Evolutionary conservation across 2,888 invertebrate species (phyloP).

Genomic region (Proisotoma minuta): DNA sequence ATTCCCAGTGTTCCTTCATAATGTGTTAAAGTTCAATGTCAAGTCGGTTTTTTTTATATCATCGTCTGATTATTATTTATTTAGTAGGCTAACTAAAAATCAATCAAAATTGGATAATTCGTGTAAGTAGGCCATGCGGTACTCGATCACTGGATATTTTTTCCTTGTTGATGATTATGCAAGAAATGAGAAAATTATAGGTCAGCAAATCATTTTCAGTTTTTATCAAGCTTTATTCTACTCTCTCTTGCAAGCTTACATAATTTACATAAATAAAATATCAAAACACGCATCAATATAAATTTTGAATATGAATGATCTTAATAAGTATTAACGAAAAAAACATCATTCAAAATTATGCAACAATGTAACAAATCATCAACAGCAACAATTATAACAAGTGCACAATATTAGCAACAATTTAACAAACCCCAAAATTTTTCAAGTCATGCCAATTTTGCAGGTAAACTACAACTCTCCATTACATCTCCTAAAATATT

Average conservation of each 20-base stretch:
- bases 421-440: neutral
- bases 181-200: no score
- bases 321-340: neutral
- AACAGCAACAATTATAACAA: neutral
- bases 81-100: no score
- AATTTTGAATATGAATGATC: constrained; percentile 1
- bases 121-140: no score
- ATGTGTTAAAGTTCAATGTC: no score
- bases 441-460: neutral
- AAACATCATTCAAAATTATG: neutral
- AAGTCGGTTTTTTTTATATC: no score
- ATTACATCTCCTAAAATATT: neutral
- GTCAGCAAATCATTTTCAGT: neutral
- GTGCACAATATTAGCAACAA: neutral
- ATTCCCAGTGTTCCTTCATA: no score
- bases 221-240: constrained; percentile 10
- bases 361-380: neutral
- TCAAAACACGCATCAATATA: constrained; percentile 11
- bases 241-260: constrained; percentile 4
- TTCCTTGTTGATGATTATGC: no score
- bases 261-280: constrained; percentile 19
- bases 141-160: no score
- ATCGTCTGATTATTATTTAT: no score
- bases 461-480: neutral
- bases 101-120: no score